Conservation (phyloP, 2,113 vertebrate species). For the Cichladusa arquata region DNA sequence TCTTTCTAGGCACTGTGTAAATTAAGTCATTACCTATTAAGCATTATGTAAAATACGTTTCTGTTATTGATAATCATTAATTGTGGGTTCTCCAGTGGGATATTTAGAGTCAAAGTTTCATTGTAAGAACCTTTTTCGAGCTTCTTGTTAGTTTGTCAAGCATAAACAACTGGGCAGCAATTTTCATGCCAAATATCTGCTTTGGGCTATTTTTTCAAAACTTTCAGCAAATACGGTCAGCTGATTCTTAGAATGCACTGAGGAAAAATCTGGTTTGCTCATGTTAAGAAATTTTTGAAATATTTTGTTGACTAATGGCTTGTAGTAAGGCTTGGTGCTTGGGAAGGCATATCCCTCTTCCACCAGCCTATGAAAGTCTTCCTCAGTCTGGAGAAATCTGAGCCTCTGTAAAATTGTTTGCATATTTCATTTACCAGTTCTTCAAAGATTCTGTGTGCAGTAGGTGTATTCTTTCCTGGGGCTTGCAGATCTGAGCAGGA, state of each 20-base stretch:
- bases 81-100: background rate
- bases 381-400: background rate
- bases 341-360: background rate
- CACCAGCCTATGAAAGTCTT: background rate
- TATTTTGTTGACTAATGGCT: background rate
- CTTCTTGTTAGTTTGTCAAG: conserved; percentile 7
- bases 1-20: background rate
- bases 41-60: background rate
- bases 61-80: background rate
- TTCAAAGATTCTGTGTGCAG: conserved; percentile 24
- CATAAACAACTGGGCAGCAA: conserved; percentile 7
- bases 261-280: conserved; percentile 7
- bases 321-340: background rate
- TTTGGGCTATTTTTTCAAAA: conserved; percentile 41
- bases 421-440: conserved; percentile 10
- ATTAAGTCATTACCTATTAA: background rate
- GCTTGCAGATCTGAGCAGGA: conserved; percentile 1
- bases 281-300: conserved; percentile 3
- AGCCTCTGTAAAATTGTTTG: conserved; percentile 9
- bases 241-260: background rate
- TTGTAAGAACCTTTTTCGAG: background rate
- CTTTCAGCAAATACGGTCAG: conserved; percentile 7
- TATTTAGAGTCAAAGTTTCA: background rate
- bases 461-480: background rate
- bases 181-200: conserved; percentile 40